phyloP scores from a whole-genome alignment of 1,140 invertebrate genomes.

The Eupristina koningsbergeri region DNA sequence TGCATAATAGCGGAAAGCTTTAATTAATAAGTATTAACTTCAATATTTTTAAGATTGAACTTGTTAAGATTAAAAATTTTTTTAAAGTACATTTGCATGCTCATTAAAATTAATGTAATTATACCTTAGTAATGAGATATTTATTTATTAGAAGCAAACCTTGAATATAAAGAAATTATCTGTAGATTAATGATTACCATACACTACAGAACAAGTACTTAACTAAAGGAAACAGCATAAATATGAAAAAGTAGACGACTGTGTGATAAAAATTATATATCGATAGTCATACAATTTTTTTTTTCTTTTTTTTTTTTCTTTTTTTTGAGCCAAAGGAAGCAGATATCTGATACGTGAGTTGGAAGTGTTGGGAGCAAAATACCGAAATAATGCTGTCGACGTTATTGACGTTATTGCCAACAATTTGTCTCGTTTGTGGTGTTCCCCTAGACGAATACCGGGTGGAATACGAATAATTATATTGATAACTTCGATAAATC shows the following conservation, averaged over 20 bases:
- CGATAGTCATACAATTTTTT: constrained; percentile 61
- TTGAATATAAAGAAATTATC: background rate
- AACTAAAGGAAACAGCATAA: background rate
- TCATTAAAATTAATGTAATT: no score
- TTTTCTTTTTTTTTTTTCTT: no score
- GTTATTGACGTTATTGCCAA: constrained; percentile 60
- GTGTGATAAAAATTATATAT: constrained; percentile 57
- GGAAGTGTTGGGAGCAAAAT: constrained; percentile 52
- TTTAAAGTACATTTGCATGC: no score
- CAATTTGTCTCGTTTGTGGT: constrained; percentile 57
- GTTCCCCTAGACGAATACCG: constrained; percentile 26
- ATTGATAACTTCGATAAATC: constrained; percentile 53
- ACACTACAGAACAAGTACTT: constrained; percentile 9
- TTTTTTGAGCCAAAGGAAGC: constrained; percentile 37
- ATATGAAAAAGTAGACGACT: constrained; percentile 52
- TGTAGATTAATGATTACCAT: constrained; percentile 32
- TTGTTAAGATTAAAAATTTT: no score
- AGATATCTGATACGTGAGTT: background rate
- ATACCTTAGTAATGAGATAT: no score
- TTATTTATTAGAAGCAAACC: no score
- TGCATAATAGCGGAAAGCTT: no score
- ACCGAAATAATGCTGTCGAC: constrained; percentile 60
- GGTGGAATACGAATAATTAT: constrained; percentile 52
- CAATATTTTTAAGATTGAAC: no score
- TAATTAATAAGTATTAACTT: no score